Percentiles rank a stretch among this genome's conserved stretches.
Conservation (phyloP, 2,113 vertebrate genomes). For the Siniperca chuatsi region DNA sequence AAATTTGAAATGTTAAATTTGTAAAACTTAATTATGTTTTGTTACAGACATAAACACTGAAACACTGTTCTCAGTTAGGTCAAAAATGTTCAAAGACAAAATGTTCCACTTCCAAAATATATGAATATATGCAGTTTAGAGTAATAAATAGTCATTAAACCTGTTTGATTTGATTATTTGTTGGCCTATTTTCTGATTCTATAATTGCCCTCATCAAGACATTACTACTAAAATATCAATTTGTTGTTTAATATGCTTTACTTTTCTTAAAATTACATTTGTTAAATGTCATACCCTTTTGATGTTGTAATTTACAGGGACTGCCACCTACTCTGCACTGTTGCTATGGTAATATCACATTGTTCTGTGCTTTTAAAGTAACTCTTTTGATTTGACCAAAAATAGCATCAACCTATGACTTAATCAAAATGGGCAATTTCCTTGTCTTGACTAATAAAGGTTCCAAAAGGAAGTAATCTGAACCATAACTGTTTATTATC, state of each 20-base stretch:
- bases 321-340: background rate
- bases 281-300: background rate
- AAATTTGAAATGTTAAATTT: slow-evolving; percentile 3
- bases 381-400: slow-evolving; percentile 1
- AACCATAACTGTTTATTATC: background rate
- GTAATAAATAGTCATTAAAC: background rate
- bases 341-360: slow-evolving; percentile 4
- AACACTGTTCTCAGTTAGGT: background rate
- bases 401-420: background rate
- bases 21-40: background rate
- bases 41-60: background rate
- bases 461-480: background rate
- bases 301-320: background rate
- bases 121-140: background rate
- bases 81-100: background rate
- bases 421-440: slow-evolving; percentile 1
- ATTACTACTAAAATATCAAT: background rate
- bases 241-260: background rate
- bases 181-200: background rate
- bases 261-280: background rate
- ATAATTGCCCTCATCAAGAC: background rate
- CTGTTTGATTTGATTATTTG: background rate
- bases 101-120: background rate
- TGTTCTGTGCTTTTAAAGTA: background rate
- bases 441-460: background rate